Evolutionary conservation across 2,113 vertebrate species (phyloP).

Genomic region (Machaerirhynchus nigripectus): DNA sequence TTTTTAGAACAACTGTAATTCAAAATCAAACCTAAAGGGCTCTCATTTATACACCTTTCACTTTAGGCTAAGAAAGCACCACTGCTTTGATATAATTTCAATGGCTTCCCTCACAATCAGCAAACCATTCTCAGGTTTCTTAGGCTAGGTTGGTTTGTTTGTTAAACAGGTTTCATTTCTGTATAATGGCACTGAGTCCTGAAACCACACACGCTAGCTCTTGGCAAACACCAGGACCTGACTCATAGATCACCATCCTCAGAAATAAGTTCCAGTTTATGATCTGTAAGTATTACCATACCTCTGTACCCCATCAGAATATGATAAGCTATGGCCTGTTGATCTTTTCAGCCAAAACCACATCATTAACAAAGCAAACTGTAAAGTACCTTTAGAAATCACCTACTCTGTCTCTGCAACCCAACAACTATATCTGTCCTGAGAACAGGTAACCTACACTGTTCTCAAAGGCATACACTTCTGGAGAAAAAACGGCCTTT

Average conservation of each 20-base stretch:
- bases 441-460: not conserved
- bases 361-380: not conserved
- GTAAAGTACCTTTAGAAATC: not conserved
- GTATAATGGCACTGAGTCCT: not conserved
- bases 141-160: not conserved
- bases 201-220: not conserved
- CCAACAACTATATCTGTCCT: not conserved
- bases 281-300: not conserved
- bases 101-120: not conserved
- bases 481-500: not conserved
- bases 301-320: not conserved
- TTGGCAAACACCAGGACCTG: not conserved
- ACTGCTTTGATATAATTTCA: not conserved
- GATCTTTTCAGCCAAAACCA: not conserved
- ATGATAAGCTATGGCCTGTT: not conserved
- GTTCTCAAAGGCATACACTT: not conserved
- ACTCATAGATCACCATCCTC: not conserved
- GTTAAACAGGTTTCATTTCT: not conserved
- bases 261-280: not conserved
- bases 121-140: not conserved
- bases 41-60: not conserved
- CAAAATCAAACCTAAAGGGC: not conserved
- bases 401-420: not conserved
- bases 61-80: not conserved
- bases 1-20: not conserved